These are phyloP conservation scores for Colostygia pectinataria DNA, from an alignment of 2,888 invertebrate genomes.

Conservation along the genomic window DNA sequence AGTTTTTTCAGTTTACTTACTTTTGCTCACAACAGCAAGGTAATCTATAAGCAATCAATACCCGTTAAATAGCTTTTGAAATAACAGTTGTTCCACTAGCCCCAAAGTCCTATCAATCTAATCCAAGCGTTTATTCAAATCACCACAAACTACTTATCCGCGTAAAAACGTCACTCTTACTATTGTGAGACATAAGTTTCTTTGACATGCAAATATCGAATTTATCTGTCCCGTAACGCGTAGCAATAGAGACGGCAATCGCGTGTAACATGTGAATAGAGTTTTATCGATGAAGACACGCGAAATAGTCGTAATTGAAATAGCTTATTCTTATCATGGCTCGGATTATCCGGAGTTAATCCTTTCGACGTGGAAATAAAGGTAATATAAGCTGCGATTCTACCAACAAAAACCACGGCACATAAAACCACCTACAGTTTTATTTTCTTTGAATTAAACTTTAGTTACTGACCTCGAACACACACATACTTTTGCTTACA, in stretches of 20 bases:
- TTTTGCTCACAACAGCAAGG: too few species aligned
- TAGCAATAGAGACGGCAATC: constrained; percentile 9
- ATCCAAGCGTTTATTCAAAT: constrained; percentile 23
- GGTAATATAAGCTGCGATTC: constrained; percentile 3
- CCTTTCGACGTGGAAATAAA: constrained; percentile 13
- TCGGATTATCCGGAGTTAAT: constrained; percentile 22
- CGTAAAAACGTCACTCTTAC: constrained; percentile 22
- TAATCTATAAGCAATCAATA: too few species aligned
- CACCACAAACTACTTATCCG: constrained; percentile 14
- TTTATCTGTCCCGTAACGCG: not conserved
- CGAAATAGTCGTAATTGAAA: constrained; percentile 31
- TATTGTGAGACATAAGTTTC: constrained; percentile 19
- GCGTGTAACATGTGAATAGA: constrained; percentile 6
- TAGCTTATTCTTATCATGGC: constrained; percentile 26
- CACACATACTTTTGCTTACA: too few species aligned
- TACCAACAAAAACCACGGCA: too few species aligned
- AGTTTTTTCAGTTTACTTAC: not conserved
- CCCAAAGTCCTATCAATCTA: constrained; percentile 19
- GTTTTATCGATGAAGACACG: constrained; percentile 28
- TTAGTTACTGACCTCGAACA: too few species aligned
- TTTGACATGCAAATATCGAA: constrained; percentile 20
- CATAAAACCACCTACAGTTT: too few species aligned
- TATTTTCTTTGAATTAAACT: too few species aligned
- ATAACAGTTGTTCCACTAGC: not conserved
- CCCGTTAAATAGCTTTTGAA: too few species aligned